Evolutionary conservation across 1,140 invertebrate genomes (phyloP).

Genomic region (Heliconius nattereri): DNA sequence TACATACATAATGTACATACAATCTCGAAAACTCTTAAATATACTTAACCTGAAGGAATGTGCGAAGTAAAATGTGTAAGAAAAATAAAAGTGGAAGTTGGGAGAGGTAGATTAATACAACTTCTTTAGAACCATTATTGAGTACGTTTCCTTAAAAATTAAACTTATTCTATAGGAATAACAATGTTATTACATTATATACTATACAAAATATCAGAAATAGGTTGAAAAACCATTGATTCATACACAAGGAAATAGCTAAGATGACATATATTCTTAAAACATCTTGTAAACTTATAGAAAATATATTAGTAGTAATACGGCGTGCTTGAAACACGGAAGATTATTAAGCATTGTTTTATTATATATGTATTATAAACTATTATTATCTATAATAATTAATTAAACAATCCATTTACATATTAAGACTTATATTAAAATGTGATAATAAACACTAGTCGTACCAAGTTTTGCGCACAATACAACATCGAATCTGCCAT

Average conservation of each 20-base stretch:
- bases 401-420: conserved; percentile 10
- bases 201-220: conserved; percentile 25
- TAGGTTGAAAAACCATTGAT: conserved; percentile 11
- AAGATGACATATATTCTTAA: neutral
- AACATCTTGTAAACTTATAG: conserved; percentile 7
- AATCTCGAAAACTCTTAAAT: conserved; percentile 18
- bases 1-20: conserved; percentile 9
- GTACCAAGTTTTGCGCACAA: conserved; percentile 69
- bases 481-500: conserved; percentile 75
- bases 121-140: conserved; percentile 18
- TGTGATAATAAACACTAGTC: conserved; percentile 54
- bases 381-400: conserved; percentile 13
- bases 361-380: conserved; percentile 9
- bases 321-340: neutral
- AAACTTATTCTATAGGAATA: conserved; percentile 20
- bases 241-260: conserved; percentile 14
- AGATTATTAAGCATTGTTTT: neutral
- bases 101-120: conserved; percentile 42
- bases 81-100: conserved; percentile 32
- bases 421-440: conserved; percentile 23
- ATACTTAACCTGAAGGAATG: conserved; percentile 20
- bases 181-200: conserved; percentile 28
- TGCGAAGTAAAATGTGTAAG: conserved; percentile 12
- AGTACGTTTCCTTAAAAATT: conserved; percentile 13
- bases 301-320: conserved; percentile 7